Percentiles rank a stretch among this genome's conserved stretches.
Evolutionary conservation across 2,888 invertebrate genomes (phyloP).

Genomic region (Autographa gamma): DNA sequence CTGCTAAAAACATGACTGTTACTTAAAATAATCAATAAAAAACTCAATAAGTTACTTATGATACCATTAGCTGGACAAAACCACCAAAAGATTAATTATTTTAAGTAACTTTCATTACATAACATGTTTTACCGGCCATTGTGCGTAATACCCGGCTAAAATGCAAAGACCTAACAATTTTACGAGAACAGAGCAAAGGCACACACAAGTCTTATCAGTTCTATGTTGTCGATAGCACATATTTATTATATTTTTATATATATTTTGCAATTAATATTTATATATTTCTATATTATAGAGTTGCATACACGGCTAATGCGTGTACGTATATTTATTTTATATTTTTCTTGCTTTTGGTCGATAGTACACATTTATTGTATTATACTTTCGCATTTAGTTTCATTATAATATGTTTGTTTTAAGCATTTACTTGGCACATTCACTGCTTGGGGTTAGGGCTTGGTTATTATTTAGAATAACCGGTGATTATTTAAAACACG

Average conservation of each 20-base stretch:
- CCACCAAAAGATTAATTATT: not conserved
- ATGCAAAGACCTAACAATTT: constrained; percentile 62
- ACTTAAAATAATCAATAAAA: not conserved
- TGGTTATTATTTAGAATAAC: constrained; percentile 4
- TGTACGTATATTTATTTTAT: constrained; percentile 65
- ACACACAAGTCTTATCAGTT: constrained; percentile 59
- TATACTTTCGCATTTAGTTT: constrained; percentile 32
- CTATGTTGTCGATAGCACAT: constrained; percentile 30
- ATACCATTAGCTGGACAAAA: not conserved
- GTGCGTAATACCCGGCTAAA: constrained; percentile 33
- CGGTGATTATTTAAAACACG: not conserved
- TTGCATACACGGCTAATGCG: constrained; percentile 61
- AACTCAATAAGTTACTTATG: not conserved
- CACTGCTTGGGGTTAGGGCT: constrained; percentile 60
- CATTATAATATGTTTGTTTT: constrained; percentile 33
- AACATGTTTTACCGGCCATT: constrained; percentile 14
- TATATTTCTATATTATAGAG: constrained; percentile 66
- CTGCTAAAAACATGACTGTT: not conserved
- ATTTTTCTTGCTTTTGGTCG: constrained; percentile 30
- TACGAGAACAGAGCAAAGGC: constrained; percentile 64
- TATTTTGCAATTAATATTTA: constrained; percentile 49
- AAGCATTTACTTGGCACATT: constrained; percentile 74
- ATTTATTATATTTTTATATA: constrained; percentile 37
- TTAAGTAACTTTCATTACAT: not conserved
- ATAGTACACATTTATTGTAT: constrained; percentile 19